phyloP scores from a whole-genome alignment of 2,888 invertebrate genomes.

The Latheticus oryzae region DNA sequence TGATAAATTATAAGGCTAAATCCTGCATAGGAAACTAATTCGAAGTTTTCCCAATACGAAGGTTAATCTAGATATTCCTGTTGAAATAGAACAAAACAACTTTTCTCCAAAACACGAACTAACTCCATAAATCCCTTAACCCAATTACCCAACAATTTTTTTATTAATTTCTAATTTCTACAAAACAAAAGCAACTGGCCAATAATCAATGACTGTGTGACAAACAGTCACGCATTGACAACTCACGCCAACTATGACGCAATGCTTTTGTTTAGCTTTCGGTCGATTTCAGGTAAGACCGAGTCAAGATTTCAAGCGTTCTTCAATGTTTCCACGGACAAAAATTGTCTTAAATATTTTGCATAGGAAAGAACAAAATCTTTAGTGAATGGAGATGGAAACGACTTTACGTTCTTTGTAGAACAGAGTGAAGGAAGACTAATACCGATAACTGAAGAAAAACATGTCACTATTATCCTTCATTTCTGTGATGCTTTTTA shows the following conservation, averaged over 20 bases:
- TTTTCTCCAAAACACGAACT: background rate
- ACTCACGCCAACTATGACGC: slow-evolving; percentile 15
- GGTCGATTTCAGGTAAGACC: background rate
- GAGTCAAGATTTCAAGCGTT: too few species aligned
- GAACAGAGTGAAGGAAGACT: slow-evolving; percentile 18
- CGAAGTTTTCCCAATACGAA: slow-evolving; percentile 23
- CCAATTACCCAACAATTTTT: slow-evolving; percentile 3
- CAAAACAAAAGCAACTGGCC: background rate
- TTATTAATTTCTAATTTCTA: too few species aligned
- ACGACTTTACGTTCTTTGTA: slow-evolving; percentile 18
- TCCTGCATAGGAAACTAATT: slow-evolving; percentile 30
- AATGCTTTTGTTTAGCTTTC: background rate
- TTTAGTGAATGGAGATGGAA: slow-evolving; percentile 4
- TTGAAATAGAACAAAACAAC: slow-evolving; percentile 14
- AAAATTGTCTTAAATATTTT: slow-evolving; percentile 4
- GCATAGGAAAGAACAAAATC: slow-evolving; percentile 9
- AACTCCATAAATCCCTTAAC: background rate
- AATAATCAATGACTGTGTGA: slow-evolving; percentile 1
- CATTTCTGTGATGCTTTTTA: slow-evolving; percentile 3
- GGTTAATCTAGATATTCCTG: slow-evolving; percentile 23
- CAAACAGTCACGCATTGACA: slow-evolving; percentile 10
- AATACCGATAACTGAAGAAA: slow-evolving; percentile 32
- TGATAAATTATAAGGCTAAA: slow-evolving; percentile 20
- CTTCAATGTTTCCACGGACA: too few species aligned
- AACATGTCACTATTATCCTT: slow-evolving; percentile 28